Evolutionary conservation across 2,797 vertebrate genomes (phyloP).

Genomic region (Gymnodraco acuticeps): DNA sequence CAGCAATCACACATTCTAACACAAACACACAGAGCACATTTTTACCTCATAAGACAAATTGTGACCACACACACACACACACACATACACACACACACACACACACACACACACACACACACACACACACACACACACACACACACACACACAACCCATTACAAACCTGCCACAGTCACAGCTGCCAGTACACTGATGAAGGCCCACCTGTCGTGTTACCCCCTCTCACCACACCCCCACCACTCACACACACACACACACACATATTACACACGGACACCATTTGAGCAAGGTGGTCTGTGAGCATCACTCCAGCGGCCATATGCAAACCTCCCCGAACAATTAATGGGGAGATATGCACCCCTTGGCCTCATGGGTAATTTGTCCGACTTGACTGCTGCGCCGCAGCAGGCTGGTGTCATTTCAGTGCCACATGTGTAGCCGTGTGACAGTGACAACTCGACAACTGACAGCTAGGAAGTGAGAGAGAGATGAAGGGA

Average conservation of each 20-base stretch:
- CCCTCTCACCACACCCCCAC: constrained; percentile 41
- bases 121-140: constrained; percentile 47
- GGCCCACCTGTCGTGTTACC: constrained; percentile 86
- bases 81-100: constrained; percentile 48
- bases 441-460: constrained; percentile 73
- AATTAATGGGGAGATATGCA: constrained; percentile 84
- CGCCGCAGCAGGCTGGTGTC: constrained; percentile 66
- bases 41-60: constrained; percentile 74
- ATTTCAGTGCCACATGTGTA: constrained; percentile 67
- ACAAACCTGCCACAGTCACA: constrained; percentile 85
- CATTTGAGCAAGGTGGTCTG: constrained; percentile 77
- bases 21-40: constrained; percentile 57
- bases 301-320: constrained; percentile 82
- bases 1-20: constrained; percentile 51
- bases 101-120: constrained; percentile 46
- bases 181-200: constrained; percentile 88
- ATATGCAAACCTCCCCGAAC: constrained; percentile 85
- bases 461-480: constrained; percentile 69
- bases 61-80: constrained; percentile 61
- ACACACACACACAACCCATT: constrained; percentile 71
- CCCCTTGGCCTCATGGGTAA: constrained; percentile 80
- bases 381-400: constrained; percentile 74
- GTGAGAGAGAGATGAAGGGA: constrained; percentile 29
- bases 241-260: constrained; percentile 18
- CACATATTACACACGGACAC: constrained; percentile 47